Evolutionary conservation across 2,113 vertebrate species (phyloP).

Genomic region (Cacatua alba): DNA sequence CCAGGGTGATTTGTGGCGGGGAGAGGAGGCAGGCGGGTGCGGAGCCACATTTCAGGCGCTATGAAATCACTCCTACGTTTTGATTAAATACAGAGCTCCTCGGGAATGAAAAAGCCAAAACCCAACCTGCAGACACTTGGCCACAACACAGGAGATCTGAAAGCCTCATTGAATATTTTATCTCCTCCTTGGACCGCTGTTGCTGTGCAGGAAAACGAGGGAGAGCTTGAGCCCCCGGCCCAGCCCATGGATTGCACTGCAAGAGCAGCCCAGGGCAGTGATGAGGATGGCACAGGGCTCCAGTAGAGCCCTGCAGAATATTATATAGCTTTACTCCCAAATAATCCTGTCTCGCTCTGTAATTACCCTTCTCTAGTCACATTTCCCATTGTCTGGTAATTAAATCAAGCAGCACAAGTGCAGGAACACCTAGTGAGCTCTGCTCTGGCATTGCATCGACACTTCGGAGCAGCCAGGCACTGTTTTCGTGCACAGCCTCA

Average conservation of each 20-base stretch:
- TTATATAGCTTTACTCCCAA: not conserved
- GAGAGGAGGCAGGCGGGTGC: not conserved
- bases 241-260: accelerated
- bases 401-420: constrained; percentile 34
- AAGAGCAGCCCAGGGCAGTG: not conserved
- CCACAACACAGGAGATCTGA: not conserved
- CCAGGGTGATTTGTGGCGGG: not conserved
- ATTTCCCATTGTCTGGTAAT: constrained; percentile 26
- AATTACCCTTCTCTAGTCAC: constrained; percentile 11
- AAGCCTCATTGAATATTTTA: not conserved
- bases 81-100: not conserved
- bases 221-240: not conserved
- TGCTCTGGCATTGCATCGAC: not conserved
- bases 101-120: not conserved
- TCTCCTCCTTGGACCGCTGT: not conserved
- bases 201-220: not conserved
- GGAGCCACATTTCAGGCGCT: not conserved
- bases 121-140: not conserved
- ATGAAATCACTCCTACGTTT: not conserved
- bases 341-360: not conserved
- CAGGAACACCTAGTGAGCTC: not conserved
- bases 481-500: not conserved
- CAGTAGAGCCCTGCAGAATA: not conserved
- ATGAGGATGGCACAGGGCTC: not conserved
- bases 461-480: not conserved